Base-by-base conservation (phyloP, 2,888 invertebrate genomes). In the Brachypterus glaber region DNA sequence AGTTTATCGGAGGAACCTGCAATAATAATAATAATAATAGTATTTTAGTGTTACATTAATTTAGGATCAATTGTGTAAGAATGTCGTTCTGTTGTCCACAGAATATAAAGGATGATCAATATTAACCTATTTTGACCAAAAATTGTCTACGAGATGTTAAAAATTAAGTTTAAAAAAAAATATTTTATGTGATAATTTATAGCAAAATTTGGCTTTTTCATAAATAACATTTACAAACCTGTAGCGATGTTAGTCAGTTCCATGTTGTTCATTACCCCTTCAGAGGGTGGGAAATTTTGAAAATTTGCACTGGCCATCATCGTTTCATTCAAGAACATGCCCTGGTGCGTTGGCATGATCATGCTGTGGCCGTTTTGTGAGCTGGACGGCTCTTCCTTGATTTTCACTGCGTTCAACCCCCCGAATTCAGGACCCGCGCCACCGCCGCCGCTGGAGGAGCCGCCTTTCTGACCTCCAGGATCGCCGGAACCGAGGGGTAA, bases 401-500 rank as follows among this genome's bases (percentile, higher is more conserved):
- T 56, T 45, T 63, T 63, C 16, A n/a, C n/a, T n/a, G 47, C 51
- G 32, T 60, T 60, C 26, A 61, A 51, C 43, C 58, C 57, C 39
- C 67, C 60, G 52, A 61, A 64, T 54, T 65, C 64, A 51, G 66
- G 11, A 67, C 57, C 29, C 57, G 53, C 63, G 51, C 55, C 59
- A 59, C 63, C 62, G 51, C 54, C 53, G 53, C 53, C 55, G 54
- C 61, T 47, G 37, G 52, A 54, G 45, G 56, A 43, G 35, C 49
- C 44, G 25, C 50, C 51, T 30, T 48, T 11, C n/a, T 73, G 71
- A 50, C 74, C 76, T 55, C 77, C 76, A 45, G 77, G 77, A 63
- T 81, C 79, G 57, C 74, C 71, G 53, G 77, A 73, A 59, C 78
- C 80, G 63, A 79, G 72, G 64, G 77, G 77, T 59, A 76, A 73